Evolutionary conservation across 2,888 invertebrate species (phyloP).

Genomic region (Oxyteleia sp.): DNA sequence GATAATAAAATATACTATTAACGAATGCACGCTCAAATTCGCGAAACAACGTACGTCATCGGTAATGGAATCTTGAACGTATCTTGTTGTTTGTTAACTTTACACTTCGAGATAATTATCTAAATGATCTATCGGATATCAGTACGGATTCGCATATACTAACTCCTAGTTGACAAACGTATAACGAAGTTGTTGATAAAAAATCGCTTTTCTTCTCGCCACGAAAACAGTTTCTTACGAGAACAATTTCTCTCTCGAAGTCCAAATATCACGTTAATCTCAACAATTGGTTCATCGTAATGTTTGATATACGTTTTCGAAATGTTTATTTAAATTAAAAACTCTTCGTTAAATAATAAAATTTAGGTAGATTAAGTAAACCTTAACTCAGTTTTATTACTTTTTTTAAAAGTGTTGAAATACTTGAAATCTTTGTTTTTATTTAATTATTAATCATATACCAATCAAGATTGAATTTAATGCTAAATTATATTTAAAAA

Average conservation of each 20-base stretch:
- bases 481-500: too few relatives aligned
- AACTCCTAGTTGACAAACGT: slow-evolving; percentile 41
- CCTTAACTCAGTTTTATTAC: too few relatives aligned
- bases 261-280: slow-evolving; percentile 1
- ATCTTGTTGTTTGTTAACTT: slow-evolving; percentile 10
- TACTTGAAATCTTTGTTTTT: too few relatives aligned
- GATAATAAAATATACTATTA: slow-evolving; percentile 29
- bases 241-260: background rate
- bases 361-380: too few relatives aligned
- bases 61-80: slow-evolving; percentile 24
- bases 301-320: too few relatives aligned
- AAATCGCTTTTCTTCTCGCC: slow-evolving; percentile 5
- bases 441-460: too few relatives aligned
- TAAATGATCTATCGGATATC: slow-evolving; percentile 63
- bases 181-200: slow-evolving; percentile 19
- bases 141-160: slow-evolving; percentile 49
- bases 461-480: too few relatives aligned
- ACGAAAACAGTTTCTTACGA: background rate
- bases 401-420: too few relatives aligned
- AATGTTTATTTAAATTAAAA: too few relatives aligned
- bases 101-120: slow-evolving; percentile 38
- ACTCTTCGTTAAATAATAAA: too few relatives aligned
- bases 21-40: slow-evolving; percentile 36
- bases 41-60: slow-evolving; percentile 9
- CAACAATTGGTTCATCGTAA: too few relatives aligned